Evolutionary conservation across 2,797 vertebrate species (phyloP).

Genomic region (Sebastes cheni): DNA sequence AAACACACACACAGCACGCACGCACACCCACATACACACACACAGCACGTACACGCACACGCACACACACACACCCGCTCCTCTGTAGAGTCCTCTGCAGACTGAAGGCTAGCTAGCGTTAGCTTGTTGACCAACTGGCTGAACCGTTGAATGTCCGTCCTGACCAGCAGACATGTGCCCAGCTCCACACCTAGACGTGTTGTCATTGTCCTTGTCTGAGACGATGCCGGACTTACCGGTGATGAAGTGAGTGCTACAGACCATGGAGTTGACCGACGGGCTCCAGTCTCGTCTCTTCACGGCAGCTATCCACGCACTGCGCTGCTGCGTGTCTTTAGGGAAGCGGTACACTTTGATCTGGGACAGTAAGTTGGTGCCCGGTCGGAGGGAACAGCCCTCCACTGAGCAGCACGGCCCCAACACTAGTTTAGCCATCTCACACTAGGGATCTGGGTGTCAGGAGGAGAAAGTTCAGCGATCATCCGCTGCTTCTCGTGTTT

Average conservation of each 20-base stretch:
- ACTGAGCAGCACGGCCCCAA: not conserved
- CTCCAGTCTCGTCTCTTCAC: not conserved
- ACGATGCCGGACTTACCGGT: not conserved
- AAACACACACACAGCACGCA: too few species aligned
- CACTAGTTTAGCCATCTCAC: not conserved
- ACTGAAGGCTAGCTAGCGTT: not conserved
- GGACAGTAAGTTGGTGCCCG: not conserved
- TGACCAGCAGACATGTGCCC: not conserved
- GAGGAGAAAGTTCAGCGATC: too few species aligned
- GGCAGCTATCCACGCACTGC: not conserved
- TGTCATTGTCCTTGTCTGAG: not conserved
- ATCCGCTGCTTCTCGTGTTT: too few species aligned
- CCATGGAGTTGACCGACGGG: not conserved
- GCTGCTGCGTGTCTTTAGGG: not conserved
- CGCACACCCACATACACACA: accelerated
- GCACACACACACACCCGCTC: not conserved
- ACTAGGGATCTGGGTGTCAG: too few species aligned
- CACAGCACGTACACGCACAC: accelerated
- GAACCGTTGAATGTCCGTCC: not conserved
- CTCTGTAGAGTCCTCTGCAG: too few species aligned
- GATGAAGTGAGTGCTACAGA: not conserved
- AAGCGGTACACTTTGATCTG: not conserved
- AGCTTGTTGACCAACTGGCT: not conserved
- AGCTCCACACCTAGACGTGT: not conserved
- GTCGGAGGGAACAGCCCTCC: not conserved